A percentile compares a stretch with the other conserved stretches of the same genome.
These are phyloP conservation scores for Halcyon chelicuti DNA, from an alignment of 2,797 vertebrate species.

Conservation along the genomic window DNA sequence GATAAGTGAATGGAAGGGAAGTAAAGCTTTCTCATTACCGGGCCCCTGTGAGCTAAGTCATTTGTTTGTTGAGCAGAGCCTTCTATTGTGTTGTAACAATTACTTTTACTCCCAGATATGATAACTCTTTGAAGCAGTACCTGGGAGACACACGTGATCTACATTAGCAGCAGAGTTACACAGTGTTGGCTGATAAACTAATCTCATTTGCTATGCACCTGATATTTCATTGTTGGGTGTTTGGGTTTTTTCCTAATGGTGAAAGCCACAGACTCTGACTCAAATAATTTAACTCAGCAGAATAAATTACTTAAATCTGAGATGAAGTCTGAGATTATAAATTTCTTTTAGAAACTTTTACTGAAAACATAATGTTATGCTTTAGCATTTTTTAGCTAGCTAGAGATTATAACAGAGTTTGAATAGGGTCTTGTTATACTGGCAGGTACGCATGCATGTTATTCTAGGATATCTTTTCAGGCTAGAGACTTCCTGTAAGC, in stretches of 20 bases:
- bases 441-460: not conserved
- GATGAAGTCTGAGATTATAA: not conserved
- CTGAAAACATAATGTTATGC: not conserved
- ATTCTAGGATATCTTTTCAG: not conserved
- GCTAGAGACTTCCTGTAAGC: not conserved
- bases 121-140: constrained; percentile 41
- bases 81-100: constrained; percentile 58
- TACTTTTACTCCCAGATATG: constrained; percentile 63
- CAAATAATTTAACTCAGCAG: constrained; percentile 34
- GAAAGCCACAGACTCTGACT: constrained; percentile 18
- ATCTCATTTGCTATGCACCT: constrained; percentile 56
- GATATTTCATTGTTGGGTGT: not conserved
- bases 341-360: constrained; percentile 3
- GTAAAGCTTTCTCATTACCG: not conserved
- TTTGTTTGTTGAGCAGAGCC: constrained; percentile 51
- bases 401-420: not conserved
- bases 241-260: not conserved
- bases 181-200: constrained; percentile 19
- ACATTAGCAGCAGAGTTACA: not conserved
- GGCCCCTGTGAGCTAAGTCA: not conserved
- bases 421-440: not conserved
- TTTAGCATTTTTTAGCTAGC: not conserved
- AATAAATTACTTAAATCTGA: constrained; percentile 49
- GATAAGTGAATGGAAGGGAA: constrained; percentile 30
- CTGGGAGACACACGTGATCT: not conserved